A percentile compares a stretch with the other conserved stretches of the same genome.
These are phyloP conservation scores for Microplitis demolitor DNA, from an alignment of 1,140 invertebrate genomes.

Conservation along the genomic window DNA sequence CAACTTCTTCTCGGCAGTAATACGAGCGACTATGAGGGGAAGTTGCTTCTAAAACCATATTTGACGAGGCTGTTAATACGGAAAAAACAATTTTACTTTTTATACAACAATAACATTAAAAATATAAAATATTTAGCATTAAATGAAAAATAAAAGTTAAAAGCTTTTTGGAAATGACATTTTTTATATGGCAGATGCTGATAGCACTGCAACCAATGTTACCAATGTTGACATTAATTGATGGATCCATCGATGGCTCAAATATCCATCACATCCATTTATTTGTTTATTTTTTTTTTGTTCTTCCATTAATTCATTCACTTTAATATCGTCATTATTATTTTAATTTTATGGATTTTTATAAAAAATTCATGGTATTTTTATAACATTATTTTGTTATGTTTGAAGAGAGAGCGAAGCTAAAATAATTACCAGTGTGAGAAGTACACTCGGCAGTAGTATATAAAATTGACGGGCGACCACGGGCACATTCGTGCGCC, in stretches of 20 bases:
- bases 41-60: neutral
- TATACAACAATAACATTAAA: neutral
- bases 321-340: no score
- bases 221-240: conserved; percentile 13
- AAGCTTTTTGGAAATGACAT: neutral
- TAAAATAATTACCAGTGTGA: conserved; percentile 1
- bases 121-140: neutral
- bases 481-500: conserved; percentile 40
- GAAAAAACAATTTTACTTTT: neutral
- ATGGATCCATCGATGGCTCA: conserved; percentile 4
- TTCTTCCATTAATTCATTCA: neutral
- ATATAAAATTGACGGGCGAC: conserved; percentile 2
- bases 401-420: neutral
- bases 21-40: neutral
- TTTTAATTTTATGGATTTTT: neutral
- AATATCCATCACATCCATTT: neutral
- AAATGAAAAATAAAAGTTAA: neutral
- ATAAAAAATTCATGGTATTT: neutral
- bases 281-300: neutral
- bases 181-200: neutral
- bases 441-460: neutral
- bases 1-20: neutral
- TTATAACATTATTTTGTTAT: no score
- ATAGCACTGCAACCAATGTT: neutral
- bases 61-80: neutral